phyloP scores from a whole-genome alignment of 2,113 vertebrate species.

The Melanerpes aurifrons region DNA sequence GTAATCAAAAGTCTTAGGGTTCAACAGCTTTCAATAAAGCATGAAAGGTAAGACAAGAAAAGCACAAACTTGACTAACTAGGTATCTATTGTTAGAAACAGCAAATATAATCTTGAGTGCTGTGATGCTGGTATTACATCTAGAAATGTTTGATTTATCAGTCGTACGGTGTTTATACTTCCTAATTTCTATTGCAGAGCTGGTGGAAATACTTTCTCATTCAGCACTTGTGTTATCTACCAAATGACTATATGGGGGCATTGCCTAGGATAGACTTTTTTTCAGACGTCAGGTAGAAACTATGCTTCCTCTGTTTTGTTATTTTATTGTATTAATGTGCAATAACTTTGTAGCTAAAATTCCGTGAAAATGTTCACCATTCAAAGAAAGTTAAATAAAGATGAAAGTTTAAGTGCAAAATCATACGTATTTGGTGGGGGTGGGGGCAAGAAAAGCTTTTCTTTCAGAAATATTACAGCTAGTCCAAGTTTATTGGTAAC shows the following conservation, averaged over 20 bases:
- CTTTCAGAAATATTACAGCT: neutral
- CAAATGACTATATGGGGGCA: neutral
- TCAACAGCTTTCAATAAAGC: slow-evolving; percentile 1
- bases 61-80: neutral
- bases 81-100: neutral
- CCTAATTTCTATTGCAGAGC: neutral
- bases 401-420: neutral
- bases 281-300: neutral
- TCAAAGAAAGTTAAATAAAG: neutral
- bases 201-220: neutral
- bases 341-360: neutral
- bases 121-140: neutral
- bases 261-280: neutral
- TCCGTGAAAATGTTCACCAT: neutral
- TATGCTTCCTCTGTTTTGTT: neutral
- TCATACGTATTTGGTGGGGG: neutral
- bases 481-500: neutral
- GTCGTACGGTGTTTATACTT: neutral
- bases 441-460: neutral
- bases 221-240: neutral
- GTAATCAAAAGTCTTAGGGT: neutral
- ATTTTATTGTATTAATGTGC: neutral
- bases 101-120: neutral
- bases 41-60: neutral
- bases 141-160: slow-evolving; percentile 4